Conservation (phyloP, 2,888 invertebrate genomes). For the Volucella zonaria region DNA sequence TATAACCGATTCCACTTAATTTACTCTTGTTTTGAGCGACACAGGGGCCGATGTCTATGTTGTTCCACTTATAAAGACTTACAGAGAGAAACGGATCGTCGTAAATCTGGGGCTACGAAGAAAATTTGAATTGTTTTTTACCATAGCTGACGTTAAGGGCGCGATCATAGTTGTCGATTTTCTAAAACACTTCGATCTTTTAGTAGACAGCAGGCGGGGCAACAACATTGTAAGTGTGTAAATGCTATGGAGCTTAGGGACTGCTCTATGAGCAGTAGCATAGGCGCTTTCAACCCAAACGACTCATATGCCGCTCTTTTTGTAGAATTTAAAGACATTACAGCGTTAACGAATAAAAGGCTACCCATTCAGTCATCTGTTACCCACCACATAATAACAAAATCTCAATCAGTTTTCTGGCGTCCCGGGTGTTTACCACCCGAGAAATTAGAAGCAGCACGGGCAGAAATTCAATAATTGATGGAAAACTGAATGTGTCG, state of each 20-base stretch:
- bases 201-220: neutral
- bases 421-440: no score
- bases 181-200: slow-evolving; percentile 1
- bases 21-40: neutral
- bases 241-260: neutral
- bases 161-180: neutral
- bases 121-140: neutral
- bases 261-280: neutral
- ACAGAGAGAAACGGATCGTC: no score
- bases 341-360: neutral
- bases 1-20: neutral
- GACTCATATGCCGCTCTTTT: neutral
- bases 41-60: neutral
- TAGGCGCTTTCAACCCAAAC: neutral
- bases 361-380: no score
- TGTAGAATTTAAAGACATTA: neutral
- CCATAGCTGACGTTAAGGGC: neutral
- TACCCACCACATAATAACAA: no score
- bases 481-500: no score
- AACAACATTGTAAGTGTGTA: neutral
- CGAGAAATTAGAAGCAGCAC: no score
- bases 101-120: no score
- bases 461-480: no score
- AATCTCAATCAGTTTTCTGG: no score
- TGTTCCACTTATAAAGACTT: neutral